Percentiles rank a stretch among this genome's conserved stretches.
phyloP scores from a whole-genome alignment of 2,797 vertebrate genomes.

The Ctenopoma multispine region DNA sequence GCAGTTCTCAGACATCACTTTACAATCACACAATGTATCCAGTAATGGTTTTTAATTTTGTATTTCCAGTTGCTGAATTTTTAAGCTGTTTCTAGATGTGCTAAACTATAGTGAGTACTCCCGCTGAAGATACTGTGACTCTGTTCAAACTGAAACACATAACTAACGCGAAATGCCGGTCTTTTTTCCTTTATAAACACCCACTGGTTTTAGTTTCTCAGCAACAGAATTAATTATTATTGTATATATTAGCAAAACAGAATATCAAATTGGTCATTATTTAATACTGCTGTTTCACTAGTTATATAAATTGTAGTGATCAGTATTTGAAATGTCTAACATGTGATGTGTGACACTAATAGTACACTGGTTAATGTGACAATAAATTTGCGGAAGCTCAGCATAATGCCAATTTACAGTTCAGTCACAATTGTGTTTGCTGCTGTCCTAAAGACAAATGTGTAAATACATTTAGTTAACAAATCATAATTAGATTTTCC shows the following conservation, averaged over 20 bases:
- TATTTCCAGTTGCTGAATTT: neutral
- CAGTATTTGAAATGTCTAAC: too few species aligned
- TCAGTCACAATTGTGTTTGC: too few species aligned
- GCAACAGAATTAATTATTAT: neutral
- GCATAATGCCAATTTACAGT: too few species aligned
- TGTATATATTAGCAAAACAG: neutral
- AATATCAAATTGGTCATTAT: too few species aligned
- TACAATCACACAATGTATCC: neutral
- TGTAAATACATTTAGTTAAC: too few species aligned
- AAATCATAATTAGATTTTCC: too few species aligned
- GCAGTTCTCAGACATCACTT: neutral
- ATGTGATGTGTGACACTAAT: too few species aligned
- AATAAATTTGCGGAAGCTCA: too few species aligned
- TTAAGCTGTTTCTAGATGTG: neutral
- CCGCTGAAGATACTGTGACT: slow-evolving; percentile 2
- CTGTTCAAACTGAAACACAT: slow-evolving; percentile 5
- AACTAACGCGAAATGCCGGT: neutral
- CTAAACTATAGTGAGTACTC: slow-evolving; percentile 13
- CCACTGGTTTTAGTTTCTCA: neutral
- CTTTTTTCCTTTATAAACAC: neutral
- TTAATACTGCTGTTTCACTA: too few species aligned
- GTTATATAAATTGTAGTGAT: too few species aligned
- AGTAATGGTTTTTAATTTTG: neutral
- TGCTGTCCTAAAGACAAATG: too few species aligned
- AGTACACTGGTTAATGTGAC: too few species aligned